Base-by-base conservation (phyloP, 2,113 vertebrate species). In the Misgurnus mizolepis region DNA sequence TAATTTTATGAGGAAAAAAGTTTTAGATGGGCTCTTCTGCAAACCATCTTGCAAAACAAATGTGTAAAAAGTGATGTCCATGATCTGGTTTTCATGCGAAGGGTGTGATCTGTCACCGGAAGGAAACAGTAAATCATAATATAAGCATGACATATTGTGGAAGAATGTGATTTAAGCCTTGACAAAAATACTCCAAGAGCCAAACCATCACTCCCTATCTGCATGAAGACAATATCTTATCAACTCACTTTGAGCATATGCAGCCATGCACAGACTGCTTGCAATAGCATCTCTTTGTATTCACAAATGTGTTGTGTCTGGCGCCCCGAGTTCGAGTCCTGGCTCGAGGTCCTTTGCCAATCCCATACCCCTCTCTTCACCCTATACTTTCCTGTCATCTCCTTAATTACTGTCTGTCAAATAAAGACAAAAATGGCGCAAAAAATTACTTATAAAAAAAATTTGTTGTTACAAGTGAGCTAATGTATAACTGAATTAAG, bases 61-160 rank as follows among this genome's bases (percentile, higher is more conserved):
- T 40, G 50, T 67, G 50, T n/a, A 45, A 11, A 12, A 43, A 61
- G 41, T 67, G 53, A 67, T 17, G 47, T 6, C 45, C 45, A 62
- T 74, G 75, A 49, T 76, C n/a, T 58, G n/a, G 43, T 27, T 73
- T 68, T 62, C 64, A 53, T 14, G 1, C 12, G 7, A 53, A 65
- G 69, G 76, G 65, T 61, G 55, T 64, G 83, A 70, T 53, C n/a
- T 34, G 6, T 27, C 41, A 67, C 41, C 47, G 41, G 22, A 65
- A 50, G 50, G 40, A 66, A 67, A 4, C 22, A 75, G 62, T 75
- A 75, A 74, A 67, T 75, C 47, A 80, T 56, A 80, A 41, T 58
- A 67, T 22, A 22, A 61, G 49, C 18, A 49, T 3, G 50, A 50
- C 45, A 49, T 62, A 43, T 53, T 40, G 8, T 5, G 47, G 41